These are phyloP conservation scores for Manduca sexta DNA, from an alignment of 1,140 invertebrate genomes.

Conservation along the genomic window DNA sequence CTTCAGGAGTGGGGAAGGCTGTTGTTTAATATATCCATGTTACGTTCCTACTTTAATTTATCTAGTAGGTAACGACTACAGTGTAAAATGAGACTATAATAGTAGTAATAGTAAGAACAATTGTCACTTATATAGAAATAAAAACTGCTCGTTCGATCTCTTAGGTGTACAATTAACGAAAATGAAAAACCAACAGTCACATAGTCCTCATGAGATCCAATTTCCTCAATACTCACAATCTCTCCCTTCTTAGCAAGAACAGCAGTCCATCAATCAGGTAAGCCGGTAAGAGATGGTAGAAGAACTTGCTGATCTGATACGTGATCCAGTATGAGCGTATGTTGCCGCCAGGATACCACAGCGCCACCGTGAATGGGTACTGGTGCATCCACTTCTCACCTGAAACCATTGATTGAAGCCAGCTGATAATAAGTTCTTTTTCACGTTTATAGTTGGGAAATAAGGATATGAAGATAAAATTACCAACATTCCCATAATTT, in stretches of 20 bases:
- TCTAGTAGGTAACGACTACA: conserved; percentile 45
- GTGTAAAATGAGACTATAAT: too few relatives aligned
- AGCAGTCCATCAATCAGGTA: conserved; percentile 84
- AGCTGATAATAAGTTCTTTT: not conserved
- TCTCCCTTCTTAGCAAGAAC: conserved; percentile 81
- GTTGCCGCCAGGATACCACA: conserved; percentile 87
- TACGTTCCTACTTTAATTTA: not conserved
- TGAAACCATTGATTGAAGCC: conserved; percentile 17
- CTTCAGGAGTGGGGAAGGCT: too few relatives aligned
- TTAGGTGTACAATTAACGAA: not conserved
- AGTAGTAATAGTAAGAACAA: too few relatives aligned
- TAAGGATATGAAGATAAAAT: too few relatives aligned
- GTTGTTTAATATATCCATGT: not conserved
- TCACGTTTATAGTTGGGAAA: too few relatives aligned
- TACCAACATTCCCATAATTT: too few relatives aligned
- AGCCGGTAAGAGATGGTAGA: conserved; percentile 86
- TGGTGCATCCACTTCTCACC: conserved; percentile 73
- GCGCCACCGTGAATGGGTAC: conserved; percentile 76
- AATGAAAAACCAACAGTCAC: not conserved
- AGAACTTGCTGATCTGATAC: conserved; percentile 80
- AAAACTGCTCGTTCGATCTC: not conserved
- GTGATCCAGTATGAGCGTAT: conserved; percentile 81
- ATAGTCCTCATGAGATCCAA: not conserved
- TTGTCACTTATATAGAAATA: not conserved
- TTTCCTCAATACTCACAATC: conserved; percentile 78